A percentile compares a stretch with the other conserved stretches of the same genome.
These are phyloP conservation scores for Corythoichthys intestinalis DNA, from an alignment of 2,113 vertebrate species.

Conservation along the genomic window DNA sequence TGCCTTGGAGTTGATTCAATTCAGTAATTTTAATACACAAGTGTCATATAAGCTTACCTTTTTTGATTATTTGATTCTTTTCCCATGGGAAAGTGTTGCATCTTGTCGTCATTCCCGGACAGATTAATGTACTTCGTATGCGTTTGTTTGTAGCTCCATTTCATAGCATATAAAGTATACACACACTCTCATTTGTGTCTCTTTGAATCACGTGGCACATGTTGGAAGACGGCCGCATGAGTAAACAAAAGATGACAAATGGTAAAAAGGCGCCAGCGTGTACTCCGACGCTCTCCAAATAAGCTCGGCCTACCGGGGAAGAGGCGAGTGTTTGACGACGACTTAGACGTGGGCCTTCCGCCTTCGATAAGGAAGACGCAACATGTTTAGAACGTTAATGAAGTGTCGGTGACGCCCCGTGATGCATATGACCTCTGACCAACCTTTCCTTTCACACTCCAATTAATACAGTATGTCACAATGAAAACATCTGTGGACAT, in stretches of 20 bases:
- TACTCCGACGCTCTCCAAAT: not conserved
- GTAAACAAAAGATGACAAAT: not conserved
- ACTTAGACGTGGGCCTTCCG: conserved; percentile 35
- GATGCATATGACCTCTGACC: not conserved
- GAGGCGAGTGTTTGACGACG: conserved; percentile 45
- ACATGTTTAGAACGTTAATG: conserved; percentile 60
- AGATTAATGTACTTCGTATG: not conserved
- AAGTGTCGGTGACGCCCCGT: conserved; percentile 38
- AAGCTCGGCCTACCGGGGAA: not conserved
- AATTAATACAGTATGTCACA: not conserved
- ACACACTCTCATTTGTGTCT: not conserved
- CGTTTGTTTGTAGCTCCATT: not conserved
- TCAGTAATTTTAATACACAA: not conserved
- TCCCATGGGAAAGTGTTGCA: not conserved
- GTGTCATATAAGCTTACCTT: not conserved
- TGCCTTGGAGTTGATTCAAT: too few species aligned
- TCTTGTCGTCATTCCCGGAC: not conserved
- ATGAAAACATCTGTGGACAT: not conserved
- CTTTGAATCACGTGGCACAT: not conserved
- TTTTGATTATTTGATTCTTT: not conserved
- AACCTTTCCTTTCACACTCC: not conserved
- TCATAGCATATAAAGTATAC: not conserved
- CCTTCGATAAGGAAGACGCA: conserved; percentile 6
- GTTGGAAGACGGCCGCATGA: not conserved
- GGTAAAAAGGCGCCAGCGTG: not conserved